Evolutionary conservation across 1,140 invertebrate genomes (phyloP), one percentile per base, ranked within the genome.

Genomic region (Saccostrea glomerata): DNA sequence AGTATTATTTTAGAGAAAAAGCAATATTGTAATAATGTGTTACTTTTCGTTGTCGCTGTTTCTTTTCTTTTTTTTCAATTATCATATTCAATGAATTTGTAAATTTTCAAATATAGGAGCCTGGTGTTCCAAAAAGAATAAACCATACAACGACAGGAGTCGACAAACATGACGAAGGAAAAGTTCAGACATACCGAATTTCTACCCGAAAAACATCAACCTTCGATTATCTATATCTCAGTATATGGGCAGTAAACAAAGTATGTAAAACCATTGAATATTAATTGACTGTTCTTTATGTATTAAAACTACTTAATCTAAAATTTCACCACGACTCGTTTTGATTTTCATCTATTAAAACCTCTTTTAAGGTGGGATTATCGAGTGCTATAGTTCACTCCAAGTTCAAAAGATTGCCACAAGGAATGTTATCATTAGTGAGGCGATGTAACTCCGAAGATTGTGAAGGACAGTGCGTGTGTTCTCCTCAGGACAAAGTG

Each of bases 391-490:
- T 90, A 12, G 56, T 90, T 66, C 86, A 91, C 82, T 82, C 66
- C 30, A 66, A 89, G 82, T 89, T 92, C 56, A 20, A 47, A 3
- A 86, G 88, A 17, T 60, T 87, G 23, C 20, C 66, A 5, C 87
- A 84, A 11, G 90, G 90, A 17, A 25, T 30, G n/a, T 54, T 90
- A 83, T 70, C 83, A 13, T 82, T 90, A 20, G 83, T 87, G 1
- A 84, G 91, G 17, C 56, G 91, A 55, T 92, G 91, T 87, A 13
- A 85, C 0, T 6, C 89, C 15, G 86, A 85, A 25, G 88, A 86
- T 60, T 92, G 91, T 89, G 58, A 84, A 23, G 89, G 90, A 17
- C 91, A 91, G n/a, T 92, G 91, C 87, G 85, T 88, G 0, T 92
- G 91, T 84, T 84, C 86, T n/a, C 60, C 84, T 17, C 85, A 90